phyloP scores from a whole-genome alignment of 2,888 invertebrate species.

The Phorcus lineatus region DNA sequence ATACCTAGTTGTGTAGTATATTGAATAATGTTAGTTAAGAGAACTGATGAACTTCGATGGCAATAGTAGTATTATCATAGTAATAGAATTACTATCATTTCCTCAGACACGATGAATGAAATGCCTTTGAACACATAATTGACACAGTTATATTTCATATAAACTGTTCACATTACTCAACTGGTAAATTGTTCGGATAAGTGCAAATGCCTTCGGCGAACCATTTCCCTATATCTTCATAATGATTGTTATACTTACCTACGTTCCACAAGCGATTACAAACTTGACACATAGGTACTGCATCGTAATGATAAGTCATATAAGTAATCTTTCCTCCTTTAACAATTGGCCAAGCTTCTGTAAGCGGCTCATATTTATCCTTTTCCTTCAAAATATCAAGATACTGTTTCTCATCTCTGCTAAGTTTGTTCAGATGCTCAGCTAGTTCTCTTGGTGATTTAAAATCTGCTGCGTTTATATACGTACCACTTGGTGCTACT shows the following conservation, averaged over 20 bases:
- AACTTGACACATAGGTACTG: conserved; percentile 32
- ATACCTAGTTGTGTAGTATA: too few relatives aligned
- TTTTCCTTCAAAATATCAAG: conserved; percentile 28
- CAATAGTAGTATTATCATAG: too few relatives aligned
- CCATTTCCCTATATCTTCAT: conserved; percentile 8
- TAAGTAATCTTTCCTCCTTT: not conserved
- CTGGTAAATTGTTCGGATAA: conserved; percentile 9
- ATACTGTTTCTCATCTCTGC: conserved; percentile 22
- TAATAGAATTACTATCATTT: too few relatives aligned
- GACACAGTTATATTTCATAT: too few relatives aligned
- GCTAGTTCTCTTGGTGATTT: conserved; percentile 27
- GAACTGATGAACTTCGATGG: too few relatives aligned
- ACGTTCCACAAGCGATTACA: conserved; percentile 40
- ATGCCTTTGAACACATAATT: too few relatives aligned
- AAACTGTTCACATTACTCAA: too few relatives aligned
- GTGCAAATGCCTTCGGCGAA: conserved; percentile 25
- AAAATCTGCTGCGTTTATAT: conserved; percentile 34
- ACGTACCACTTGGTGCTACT: conserved; percentile 14
- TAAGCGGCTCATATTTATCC: conserved; percentile 26
- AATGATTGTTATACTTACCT: not conserved
- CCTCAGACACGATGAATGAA: too few relatives aligned
- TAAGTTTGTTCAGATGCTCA: conserved; percentile 30
- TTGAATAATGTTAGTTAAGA: too few relatives aligned
- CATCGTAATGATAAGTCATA: conserved; percentile 35
- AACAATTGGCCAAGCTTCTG: conserved; percentile 27